A percentile compares a stretch with the other conserved stretches of the same genome.
Evolutionary conservation across 2,797 vertebrate genomes (phyloP).

Genomic region (Myoxocephalus aenaeus): DNA sequence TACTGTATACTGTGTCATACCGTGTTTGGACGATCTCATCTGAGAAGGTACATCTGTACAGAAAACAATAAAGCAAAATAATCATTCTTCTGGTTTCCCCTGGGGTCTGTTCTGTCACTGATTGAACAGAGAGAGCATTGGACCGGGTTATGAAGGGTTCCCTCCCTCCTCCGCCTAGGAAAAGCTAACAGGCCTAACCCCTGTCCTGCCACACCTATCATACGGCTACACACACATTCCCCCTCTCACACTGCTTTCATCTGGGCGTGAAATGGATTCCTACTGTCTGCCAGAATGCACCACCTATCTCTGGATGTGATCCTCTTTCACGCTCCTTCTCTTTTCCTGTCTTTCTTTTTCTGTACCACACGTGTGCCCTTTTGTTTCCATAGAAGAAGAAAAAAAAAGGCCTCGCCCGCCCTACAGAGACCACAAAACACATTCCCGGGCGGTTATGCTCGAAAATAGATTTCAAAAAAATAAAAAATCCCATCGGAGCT

Average conservation of each 20-base stretch:
- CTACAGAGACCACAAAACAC: constrained; percentile 67
- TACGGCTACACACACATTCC: constrained; percentile 74
- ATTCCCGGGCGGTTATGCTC: constrained; percentile 77
- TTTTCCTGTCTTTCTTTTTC: constrained; percentile 43
- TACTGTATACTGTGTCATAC: background rate
- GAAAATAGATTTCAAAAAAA: constrained; percentile 70
- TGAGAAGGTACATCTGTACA: constrained; percentile 7
- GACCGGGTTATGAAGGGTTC: constrained; percentile 64
- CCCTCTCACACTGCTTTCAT: constrained; percentile 79
- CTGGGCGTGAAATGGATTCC: constrained; percentile 83
- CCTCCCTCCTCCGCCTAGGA: constrained; percentile 68
- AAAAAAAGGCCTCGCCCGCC: constrained; percentile 53
- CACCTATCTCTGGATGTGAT: constrained; percentile 79
- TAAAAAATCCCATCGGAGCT: constrained; percentile 77
- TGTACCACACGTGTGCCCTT: constrained; percentile 69
- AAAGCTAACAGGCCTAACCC: constrained; percentile 79
- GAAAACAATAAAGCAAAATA: constrained; percentile 40
- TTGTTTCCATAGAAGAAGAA: constrained; percentile 60
- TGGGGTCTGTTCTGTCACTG: constrained; percentile 63
- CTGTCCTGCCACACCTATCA: constrained; percentile 79
- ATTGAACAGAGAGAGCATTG: constrained; percentile 57
- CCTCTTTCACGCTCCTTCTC: constrained; percentile 53
- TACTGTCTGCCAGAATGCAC: constrained; percentile 80
- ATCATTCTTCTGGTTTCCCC: constrained; percentile 39
- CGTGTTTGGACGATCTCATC: background rate